phyloP scores from a whole-genome alignment of 2,888 invertebrate genomes.

The Nezara viridula region DNA sequence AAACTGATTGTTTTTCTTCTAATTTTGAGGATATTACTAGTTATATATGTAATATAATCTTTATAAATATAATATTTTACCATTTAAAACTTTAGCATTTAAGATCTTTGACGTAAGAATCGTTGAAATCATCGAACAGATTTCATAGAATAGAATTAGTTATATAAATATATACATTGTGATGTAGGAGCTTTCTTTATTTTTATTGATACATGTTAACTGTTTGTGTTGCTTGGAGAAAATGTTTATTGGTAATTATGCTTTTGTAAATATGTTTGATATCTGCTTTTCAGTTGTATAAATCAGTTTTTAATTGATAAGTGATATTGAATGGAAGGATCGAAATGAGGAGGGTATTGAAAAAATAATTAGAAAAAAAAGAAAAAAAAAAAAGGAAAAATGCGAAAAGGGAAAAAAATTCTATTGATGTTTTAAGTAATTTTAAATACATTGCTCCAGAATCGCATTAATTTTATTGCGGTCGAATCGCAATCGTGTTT shows the following conservation, averaged over 20 bases:
- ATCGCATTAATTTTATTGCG: constrained; percentile 54
- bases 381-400: constrained; percentile 49
- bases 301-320: constrained; percentile 61
- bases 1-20: constrained; percentile 57
- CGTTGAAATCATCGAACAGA: constrained; percentile 64
- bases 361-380: constrained; percentile 34
- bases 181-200: constrained; percentile 64
- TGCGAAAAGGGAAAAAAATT: constrained; percentile 60
- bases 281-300: constrained; percentile 62
- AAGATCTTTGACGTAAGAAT: constrained; percentile 58
- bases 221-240: constrained; percentile 61
- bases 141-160: constrained; percentile 61
- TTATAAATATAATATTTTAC: constrained; percentile 58
- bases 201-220: constrained; percentile 61
- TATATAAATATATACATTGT: constrained; percentile 62
- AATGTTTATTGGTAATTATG: constrained; percentile 59
- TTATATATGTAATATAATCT: constrained; percentile 57
- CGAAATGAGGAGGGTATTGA: constrained; percentile 48
- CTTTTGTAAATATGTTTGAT: constrained; percentile 64
- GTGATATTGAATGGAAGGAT: constrained; percentile 55
- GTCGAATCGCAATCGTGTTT: background rate
- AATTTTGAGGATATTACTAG: constrained; percentile 56
- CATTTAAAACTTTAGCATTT: constrained; percentile 56
- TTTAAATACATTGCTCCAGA: constrained; percentile 57
- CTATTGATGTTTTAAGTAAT: constrained; percentile 60